Conservation (phyloP, 2,888 invertebrate species). For the Ennomos fuscantarius region DNA sequence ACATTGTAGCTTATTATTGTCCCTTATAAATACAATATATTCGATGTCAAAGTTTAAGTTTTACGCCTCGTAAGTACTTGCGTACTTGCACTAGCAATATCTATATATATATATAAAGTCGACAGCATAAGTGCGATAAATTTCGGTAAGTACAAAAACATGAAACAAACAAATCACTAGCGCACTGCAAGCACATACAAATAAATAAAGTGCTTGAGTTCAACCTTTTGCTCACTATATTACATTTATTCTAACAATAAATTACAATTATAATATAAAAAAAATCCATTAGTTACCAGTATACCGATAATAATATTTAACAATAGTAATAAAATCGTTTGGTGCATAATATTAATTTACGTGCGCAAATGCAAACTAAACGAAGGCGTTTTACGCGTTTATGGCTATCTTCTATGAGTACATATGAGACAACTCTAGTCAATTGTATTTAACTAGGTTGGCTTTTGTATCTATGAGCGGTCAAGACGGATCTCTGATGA, state of each 20-base stretch:
- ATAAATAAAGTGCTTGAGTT: neutral
- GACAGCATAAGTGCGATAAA: too few relatives aligned
- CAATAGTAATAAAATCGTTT: slow-evolving; percentile 18
- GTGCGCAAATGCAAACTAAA: too few relatives aligned
- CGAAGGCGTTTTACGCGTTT: too few relatives aligned
- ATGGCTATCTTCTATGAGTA: too few relatives aligned
- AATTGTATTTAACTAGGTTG: neutral
- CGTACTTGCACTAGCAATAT: neutral
- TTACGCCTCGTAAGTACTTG: slow-evolving; percentile 17
- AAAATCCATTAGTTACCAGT: slow-evolving; percentile 20
- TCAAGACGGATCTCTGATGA: too few relatives aligned
- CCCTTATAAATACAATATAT: slow-evolving; percentile 32
- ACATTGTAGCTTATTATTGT: slow-evolving; percentile 33
- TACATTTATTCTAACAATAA: slow-evolving; percentile 2
- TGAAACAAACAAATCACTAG: slow-evolving; percentile 1
- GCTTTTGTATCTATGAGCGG: too few relatives aligned
- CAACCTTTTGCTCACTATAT: neutral
- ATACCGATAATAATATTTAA: slow-evolving; percentile 27
- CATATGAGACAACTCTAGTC: neutral
- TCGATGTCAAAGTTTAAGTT: slow-evolving; percentile 31
- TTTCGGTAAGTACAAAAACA: neutral
- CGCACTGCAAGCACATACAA: neutral
- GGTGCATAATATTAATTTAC: slow-evolving; percentile 8
- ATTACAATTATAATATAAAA: slow-evolving; percentile 14
- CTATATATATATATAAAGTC: too few relatives aligned